phyloP scores from a whole-genome alignment of 2,113 vertebrate genomes.

The Propithecus coquereli region DNA sequence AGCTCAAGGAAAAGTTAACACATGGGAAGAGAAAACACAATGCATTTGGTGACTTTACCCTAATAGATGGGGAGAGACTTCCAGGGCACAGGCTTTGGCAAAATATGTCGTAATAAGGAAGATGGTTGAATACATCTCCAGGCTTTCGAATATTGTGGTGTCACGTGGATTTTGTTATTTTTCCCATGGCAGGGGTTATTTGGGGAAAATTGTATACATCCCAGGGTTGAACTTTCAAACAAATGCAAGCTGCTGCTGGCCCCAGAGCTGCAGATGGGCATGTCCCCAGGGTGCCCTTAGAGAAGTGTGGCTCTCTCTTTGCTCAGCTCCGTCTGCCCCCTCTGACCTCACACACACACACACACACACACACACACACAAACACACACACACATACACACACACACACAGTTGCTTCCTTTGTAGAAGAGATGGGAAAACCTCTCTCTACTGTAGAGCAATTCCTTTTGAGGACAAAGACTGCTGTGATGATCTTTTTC shows the following conservation, averaged over 20 bases:
- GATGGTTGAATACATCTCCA: not conserved
- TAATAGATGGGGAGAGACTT: not conserved
- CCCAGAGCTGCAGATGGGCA: not conserved
- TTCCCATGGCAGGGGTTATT: not conserved
- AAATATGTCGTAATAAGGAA: not conserved
- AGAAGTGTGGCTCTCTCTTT: not conserved
- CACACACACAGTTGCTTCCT: not conserved
- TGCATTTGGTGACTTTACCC: not conserved
- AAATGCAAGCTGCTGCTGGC: not conserved
- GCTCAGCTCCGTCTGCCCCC: not conserved
- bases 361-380: not conserved
- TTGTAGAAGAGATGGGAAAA: not conserved
- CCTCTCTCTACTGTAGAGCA: not conserved
- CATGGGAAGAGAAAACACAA: not conserved
- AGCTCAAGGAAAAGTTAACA: not conserved
- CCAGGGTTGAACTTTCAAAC: constrained; percentile 28
- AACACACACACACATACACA: rapidly evolving
- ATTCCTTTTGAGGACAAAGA: not conserved
- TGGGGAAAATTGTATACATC: not conserved
- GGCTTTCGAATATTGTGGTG: not conserved
- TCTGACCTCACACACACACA: not conserved
- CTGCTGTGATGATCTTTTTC: not conserved
- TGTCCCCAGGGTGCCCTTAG: not conserved
- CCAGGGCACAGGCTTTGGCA: not conserved
- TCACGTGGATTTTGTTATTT: not conserved